Base-by-base conservation (phyloP, 2,113 vertebrate species). In the Micromys minutus region DNA sequence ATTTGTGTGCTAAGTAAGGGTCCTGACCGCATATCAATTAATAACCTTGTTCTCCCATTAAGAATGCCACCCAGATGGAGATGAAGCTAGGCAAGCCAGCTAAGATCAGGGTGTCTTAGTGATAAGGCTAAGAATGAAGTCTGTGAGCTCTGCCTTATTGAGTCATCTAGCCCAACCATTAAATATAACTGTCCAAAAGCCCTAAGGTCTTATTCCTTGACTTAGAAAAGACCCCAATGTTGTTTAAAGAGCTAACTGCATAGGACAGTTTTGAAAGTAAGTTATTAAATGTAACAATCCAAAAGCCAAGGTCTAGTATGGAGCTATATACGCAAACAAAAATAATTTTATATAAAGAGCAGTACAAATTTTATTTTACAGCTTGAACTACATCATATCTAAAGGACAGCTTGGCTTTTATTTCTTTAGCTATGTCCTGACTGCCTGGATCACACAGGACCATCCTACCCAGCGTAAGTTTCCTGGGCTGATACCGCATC, bases 301-400 rank as follows among this genome's bases (percentile, higher is more conserved):
- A 65, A 92, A 95, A 76, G 34, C 67, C 87, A 91, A 10, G 0
- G 26, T 77, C 81, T 95, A 61, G 39, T 17, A 67, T 59, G 21
- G 17, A 63, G 61, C 61, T 89, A 17, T 88, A 93, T 76, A 84
- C 88, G 86, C 59, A 90, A 88, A 85, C 42, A 83, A 91, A n/a
- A 94, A 65, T 67, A 22, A 65, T 94, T 96, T 95, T 87, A 87
- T 74, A 77, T 76, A 52, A 87, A 92, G 61, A 90, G 34, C 55
- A 77, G 36, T 87, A 13, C 80, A 50, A 74, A 79, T 79, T 94
- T 93, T 89, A 87, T 83, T 76, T 84, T 90, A 57, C 16, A 67
- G 10, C 65, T 10, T 17, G n/a, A 47, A 69, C 85, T 75, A 5
- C 34, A 59, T 61, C 95, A 94, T 71, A 77, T 77, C 67, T 94